Evolutionary conservation across 2,797 vertebrate species (phyloP).

Genomic region (Thripadectes ignobilis): DNA sequence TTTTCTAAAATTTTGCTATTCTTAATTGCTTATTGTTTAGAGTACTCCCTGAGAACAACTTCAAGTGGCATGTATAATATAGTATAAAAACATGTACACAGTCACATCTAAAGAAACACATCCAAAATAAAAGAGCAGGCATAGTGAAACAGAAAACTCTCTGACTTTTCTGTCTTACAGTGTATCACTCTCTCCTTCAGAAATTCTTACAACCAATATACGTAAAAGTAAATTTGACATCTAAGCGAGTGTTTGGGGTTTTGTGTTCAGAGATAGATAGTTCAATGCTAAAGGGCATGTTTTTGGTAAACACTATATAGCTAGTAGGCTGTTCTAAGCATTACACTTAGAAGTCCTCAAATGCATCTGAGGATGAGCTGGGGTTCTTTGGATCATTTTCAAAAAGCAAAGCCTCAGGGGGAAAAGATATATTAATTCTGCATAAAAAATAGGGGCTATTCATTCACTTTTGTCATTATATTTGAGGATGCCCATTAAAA

Average conservation of each 20-base stretch:
- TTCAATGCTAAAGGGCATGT: neutral
- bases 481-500: neutral
- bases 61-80: neutral
- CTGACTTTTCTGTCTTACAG: neutral
- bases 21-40: neutral
- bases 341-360: neutral
- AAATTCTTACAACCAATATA: neutral
- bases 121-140: neutral
- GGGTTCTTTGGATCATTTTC: neutral
- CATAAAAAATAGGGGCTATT: neutral
- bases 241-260: neutral
- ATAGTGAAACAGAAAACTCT: neutral
- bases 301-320: neutral
- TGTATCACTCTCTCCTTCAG: neutral
- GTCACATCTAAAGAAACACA: neutral
- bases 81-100: neutral
- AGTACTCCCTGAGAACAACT: neutral
- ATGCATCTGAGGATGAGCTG: neutral
- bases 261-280: neutral
- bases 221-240: neutral
- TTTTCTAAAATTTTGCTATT: neutral
- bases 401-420: neutral
- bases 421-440: neutral
- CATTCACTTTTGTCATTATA: neutral
- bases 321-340: neutral